Evolutionary conservation across 2,888 invertebrate genomes (phyloP), one percentile per base, ranked within the genome.

Genomic region (Tinea trinotella): DNA sequence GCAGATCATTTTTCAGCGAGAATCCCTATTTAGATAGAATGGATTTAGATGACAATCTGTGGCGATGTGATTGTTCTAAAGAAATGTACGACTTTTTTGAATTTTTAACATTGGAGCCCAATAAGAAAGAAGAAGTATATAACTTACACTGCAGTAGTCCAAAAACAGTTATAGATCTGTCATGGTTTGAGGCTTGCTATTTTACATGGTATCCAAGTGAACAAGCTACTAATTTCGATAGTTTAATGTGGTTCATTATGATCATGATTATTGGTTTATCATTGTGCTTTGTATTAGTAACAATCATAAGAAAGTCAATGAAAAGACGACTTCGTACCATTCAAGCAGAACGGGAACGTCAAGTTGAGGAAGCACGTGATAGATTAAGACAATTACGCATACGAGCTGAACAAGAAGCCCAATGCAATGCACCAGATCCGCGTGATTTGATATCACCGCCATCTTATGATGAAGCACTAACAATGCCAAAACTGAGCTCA

Each of bases 381-480:
- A 76, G 88, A 36, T 65, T 88, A 9, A 84, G 90, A 57, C 85
- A 87, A 30, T 65, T 87, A 10, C 74, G 90, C 62, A 71, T 90
- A 54, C 77, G 76, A 5, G 78, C 82, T 46, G 86, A 87, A 62
- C 86, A 88, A 59, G 88, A 88, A 60, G 85, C 85, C 12, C 74
- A 87, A 10, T 79, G 86, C 53, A 91, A 89, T 64, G 89, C 91
- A 17, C 89, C 91, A 4, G 91, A 92, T 70, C 90, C 90, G 0
- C 86, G 92, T 60, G 93, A 93, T 73, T 68, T 89, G 52, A 84
- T 91, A 22, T 88, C 90, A 56, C 91, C 93, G 34, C 94, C 94
- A 0, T 90, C 91, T 2, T 94, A 94, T 64, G 91, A 90, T 62
- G 93, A 93, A 76, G 94, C 93, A 24, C 82, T 94, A 55, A 86